phyloP scores from a whole-genome alignment of 2,888 invertebrate genomes.

The Adelphocoris suturalis region DNA sequence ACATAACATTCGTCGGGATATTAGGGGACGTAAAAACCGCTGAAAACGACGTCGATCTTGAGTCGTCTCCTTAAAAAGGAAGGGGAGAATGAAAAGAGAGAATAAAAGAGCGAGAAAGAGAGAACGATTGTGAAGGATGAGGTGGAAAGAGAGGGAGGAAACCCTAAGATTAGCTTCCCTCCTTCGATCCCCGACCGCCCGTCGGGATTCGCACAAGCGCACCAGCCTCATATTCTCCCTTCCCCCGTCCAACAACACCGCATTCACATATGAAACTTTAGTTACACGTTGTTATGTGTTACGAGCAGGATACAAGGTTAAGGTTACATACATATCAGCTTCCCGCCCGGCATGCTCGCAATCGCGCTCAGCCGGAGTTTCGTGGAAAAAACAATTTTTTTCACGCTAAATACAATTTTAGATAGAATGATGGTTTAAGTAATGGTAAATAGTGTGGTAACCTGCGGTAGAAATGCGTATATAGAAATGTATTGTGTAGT shows the following conservation, averaged over 20 bases:
- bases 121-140: not conserved
- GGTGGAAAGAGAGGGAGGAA: not conserved
- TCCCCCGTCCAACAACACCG: not conserved
- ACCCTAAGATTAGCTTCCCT: slow-evolving; percentile 8
- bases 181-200: slow-evolving; percentile 26
- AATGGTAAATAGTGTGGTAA: too few relatives aligned
- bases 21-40: too few relatives aligned
- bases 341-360: not conserved
- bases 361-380: not conserved
- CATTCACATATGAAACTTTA: slow-evolving; percentile 51
- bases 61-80: too few relatives aligned
- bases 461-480: too few relatives aligned
- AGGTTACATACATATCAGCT: slow-evolving; percentile 34
- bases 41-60: too few relatives aligned
- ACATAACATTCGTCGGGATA: too few relatives aligned
- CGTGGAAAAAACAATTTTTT: too few relatives aligned
- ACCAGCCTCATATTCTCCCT: slow-evolving; percentile 11
- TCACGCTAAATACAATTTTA: too few relatives aligned
- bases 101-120: not conserved
- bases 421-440: too few relatives aligned
- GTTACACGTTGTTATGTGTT: slow-evolving; percentile 68
- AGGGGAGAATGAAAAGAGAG: too few relatives aligned
- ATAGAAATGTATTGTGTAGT: too few relatives aligned
- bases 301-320: slow-evolving; percentile 53
- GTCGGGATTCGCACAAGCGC: slow-evolving; percentile 49